Percentiles rank a stretch among this genome's conserved stretches.
Conservation (phyloP, 2,797 vertebrate species). For the Hemitrygon akajei region DNA sequence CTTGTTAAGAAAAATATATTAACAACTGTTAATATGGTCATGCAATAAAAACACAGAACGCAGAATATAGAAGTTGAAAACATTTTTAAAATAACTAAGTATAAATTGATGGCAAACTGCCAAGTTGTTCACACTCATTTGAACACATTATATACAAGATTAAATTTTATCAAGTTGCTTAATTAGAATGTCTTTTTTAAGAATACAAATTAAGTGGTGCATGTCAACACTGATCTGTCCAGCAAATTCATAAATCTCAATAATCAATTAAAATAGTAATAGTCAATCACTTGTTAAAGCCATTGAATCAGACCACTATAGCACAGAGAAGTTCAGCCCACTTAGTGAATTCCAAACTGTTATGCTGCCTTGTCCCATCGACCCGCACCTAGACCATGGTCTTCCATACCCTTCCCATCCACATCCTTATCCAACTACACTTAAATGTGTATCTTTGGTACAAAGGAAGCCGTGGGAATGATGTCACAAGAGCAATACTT, state of each 20-base stretch:
- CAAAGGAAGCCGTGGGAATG: neutral
- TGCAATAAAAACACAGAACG: neutral
- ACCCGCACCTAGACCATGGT: too few species aligned
- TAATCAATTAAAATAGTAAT: neutral
- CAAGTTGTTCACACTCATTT: neutral
- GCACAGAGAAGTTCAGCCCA: too few species aligned
- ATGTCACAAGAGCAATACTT: neutral
- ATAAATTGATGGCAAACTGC: neutral
- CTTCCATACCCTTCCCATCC: too few species aligned
- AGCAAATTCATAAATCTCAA: neutral
- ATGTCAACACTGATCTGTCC: neutral
- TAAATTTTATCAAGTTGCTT: neutral
- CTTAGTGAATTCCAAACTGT: too few species aligned
- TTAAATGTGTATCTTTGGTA: neutral
- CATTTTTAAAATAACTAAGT: neutral
- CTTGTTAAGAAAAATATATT: conserved; percentile 49
- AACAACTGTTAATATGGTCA: neutral
- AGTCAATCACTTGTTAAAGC: neutral
- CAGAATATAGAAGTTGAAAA: conserved; percentile 23
- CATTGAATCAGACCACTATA: too few species aligned
- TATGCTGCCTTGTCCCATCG: too few species aligned
- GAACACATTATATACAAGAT: neutral
- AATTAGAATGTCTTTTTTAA: neutral
- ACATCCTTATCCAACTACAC: too few species aligned
- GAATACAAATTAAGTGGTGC: neutral